Conservation (phyloP, 2,888 invertebrate genomes). For the Hypomecis punctinalis region DNA sequence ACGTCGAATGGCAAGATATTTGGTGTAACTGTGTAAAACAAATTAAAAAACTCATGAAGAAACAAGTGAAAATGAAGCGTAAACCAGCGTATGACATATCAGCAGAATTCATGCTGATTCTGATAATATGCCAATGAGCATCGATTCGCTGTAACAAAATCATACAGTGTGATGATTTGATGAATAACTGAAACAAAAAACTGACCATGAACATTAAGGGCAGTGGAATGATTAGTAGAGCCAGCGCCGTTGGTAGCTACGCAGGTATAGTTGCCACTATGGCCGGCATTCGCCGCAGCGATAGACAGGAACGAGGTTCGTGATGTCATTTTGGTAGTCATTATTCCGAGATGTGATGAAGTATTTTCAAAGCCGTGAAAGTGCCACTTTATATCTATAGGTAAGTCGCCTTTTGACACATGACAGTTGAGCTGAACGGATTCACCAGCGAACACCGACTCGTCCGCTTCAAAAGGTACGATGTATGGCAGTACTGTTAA, state of each 20-base stretch:
- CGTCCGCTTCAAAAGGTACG: slow-evolving; percentile 87
- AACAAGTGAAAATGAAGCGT: slow-evolving; percentile 58
- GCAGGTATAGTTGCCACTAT: slow-evolving; percentile 92
- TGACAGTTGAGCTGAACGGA: slow-evolving; percentile 88
- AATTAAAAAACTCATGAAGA: slow-evolving; percentile 48
- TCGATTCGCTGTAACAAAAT: slow-evolving; percentile 55
- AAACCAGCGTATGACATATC: slow-evolving; percentile 60
- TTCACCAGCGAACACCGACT: slow-evolving; percentile 89
- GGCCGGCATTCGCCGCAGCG: slow-evolving; percentile 87
- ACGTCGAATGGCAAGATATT: slow-evolving; percentile 87
- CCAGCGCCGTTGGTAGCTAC: slow-evolving; percentile 90
- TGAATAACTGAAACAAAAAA: slow-evolving; percentile 58
- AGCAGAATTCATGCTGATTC: slow-evolving; percentile 75
- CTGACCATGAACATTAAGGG: slow-evolving; percentile 84
- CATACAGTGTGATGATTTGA: slow-evolving; percentile 44
- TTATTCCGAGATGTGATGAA: slow-evolving; percentile 86
- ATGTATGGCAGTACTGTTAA: slow-evolving; percentile 88
- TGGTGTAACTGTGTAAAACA: slow-evolving; percentile 74
- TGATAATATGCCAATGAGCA: slow-evolving; percentile 61
- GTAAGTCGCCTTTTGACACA: slow-evolving; percentile 90
- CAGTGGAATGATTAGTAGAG: slow-evolving; percentile 87
- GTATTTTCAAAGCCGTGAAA: slow-evolving; percentile 87
- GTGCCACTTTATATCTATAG: slow-evolving; percentile 90
- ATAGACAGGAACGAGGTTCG: slow-evolving; percentile 90
- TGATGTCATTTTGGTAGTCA: slow-evolving; percentile 87